Evolutionary conservation across 2,888 invertebrate genomes (phyloP).

Genomic region (Epirrhoe alternata): DNA sequence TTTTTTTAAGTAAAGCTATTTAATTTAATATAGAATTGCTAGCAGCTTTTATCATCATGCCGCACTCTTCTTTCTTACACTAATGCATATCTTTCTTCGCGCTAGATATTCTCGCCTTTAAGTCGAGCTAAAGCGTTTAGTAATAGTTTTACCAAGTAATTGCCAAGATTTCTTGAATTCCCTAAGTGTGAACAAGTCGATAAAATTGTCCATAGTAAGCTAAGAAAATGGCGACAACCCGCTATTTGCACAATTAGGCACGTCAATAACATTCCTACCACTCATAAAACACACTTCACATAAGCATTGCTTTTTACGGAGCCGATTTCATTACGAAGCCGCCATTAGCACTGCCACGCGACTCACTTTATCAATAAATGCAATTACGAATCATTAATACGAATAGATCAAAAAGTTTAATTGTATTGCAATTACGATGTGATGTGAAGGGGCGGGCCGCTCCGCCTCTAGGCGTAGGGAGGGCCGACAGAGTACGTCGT

Average conservation of each 20-base stretch:
- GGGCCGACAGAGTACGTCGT: slow-evolving; percentile 63
- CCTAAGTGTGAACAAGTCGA: slow-evolving; percentile 19
- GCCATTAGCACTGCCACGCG: slow-evolving; percentile 46
- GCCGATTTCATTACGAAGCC: slow-evolving; percentile 47
- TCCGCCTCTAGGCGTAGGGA: slow-evolving; percentile 79
- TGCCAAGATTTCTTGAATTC: not conserved
- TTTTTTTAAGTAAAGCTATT: no score
- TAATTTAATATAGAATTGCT: no score
- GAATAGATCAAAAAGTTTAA: slow-evolving; percentile 73
- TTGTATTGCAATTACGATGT: slow-evolving; percentile 55
- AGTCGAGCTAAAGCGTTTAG: not conserved
- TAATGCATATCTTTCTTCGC: no score
- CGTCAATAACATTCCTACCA: slow-evolving; percentile 27
- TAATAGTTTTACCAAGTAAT: not conserved
- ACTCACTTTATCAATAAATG: slow-evolving; percentile 68
- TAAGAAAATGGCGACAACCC: slow-evolving; percentile 21
- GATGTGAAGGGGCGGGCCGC: slow-evolving; percentile 57
- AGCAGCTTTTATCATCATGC: no score
- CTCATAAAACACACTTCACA: slow-evolving; percentile 25
- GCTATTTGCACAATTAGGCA: slow-evolving; percentile 22
- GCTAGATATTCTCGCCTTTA: not conserved
- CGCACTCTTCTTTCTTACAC: no score
- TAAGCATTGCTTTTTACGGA: slow-evolving; percentile 34
- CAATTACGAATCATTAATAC: slow-evolving; percentile 77
- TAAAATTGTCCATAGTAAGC: slow-evolving; percentile 21